Base-by-base conservation (phyloP, 1,140 invertebrate species). In the Leucophenga varia region DNA sequence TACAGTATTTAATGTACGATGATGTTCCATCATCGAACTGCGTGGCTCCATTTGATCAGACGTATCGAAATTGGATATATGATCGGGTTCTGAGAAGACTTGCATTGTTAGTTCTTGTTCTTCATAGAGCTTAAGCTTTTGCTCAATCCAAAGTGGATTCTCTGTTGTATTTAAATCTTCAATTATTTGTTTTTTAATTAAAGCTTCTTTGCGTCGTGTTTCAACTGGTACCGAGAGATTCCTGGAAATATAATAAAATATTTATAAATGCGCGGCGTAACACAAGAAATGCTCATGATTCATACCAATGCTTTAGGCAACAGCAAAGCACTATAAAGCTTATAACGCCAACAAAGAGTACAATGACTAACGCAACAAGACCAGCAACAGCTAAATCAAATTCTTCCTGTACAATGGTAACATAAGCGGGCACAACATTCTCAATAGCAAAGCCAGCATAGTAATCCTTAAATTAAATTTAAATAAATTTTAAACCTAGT, bases 51-150 rank as follows among this genome's bases (percentile, higher is more conserved):
- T 38, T 14, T 65, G 67, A 13, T 56, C 64, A 8, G 74, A 76
- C n/a, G 74, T 49, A 56, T 77, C 72, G 17, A 57, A 69, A 30
- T 61, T 72, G 6, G 64, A 70, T 37, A 63, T 71, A 16, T 71
- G 69, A 57, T 72, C 72, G 16, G 72, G 81, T 63, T 93, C 90
- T 12, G 89, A 91, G 60, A 93, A 92, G 2, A 94, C 90, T 75
- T 93, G 90, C 91, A 93, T 94, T 13, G 90, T 93, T 41, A 94
- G 77, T 75, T 94, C 91, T 75, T 95, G 92, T 69, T 95, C 92
- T 73, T 95, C 92, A 64, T 95, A 94, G 0, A 91, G 82, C 65
- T 93, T 88, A 13, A 93, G 77, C 81, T 93, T 93, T 60, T 92
- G 91, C 79, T 95, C 92, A 35, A 93, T 88, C 91, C 91, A 95